A percentile compares a stretch with the other conserved stretches of the same genome.
Conservation (phyloP, 2,113 vertebrate species). For the Mohoua ochrocephala region DNA sequence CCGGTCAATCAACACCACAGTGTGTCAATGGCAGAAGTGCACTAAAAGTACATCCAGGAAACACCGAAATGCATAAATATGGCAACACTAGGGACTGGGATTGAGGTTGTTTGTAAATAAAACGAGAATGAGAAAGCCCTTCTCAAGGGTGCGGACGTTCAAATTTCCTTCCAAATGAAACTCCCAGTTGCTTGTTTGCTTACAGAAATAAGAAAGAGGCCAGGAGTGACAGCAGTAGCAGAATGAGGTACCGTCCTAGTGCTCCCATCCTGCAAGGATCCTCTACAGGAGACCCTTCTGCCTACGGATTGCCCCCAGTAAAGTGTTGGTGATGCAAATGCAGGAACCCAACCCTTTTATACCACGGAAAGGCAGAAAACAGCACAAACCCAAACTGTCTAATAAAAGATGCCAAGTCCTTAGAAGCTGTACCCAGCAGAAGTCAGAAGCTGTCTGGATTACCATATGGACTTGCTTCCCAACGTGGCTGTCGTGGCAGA, state of each 20-base stretch:
- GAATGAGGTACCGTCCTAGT: not conserved
- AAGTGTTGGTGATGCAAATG: not conserved
- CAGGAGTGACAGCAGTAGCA: not conserved
- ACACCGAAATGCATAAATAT: not conserved
- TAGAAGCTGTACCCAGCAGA: not conserved
- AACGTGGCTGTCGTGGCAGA: not conserved
- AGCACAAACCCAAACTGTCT: not conserved
- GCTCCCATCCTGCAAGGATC: not conserved
- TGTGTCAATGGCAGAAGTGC: not conserved
- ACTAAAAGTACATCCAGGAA: not conserved
- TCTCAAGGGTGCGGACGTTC: not conserved
- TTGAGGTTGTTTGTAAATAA: not conserved
- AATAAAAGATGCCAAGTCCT: not conserved
- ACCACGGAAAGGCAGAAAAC: not conserved
- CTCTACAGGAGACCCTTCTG: not conserved
- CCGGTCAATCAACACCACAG: not conserved
- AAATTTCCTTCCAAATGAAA: not conserved
- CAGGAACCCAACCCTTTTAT: not conserved
- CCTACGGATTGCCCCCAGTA: not conserved
- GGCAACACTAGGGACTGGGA: not conserved
- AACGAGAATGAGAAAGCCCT: not conserved
- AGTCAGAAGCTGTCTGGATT: slow-evolving; percentile 10
- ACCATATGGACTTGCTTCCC: not conserved
- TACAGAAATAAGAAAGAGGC: not conserved
- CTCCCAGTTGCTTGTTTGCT: not conserved